Base-by-base conservation (phyloP, 2,113 vertebrate species). In the Gavia stellata region DNA sequence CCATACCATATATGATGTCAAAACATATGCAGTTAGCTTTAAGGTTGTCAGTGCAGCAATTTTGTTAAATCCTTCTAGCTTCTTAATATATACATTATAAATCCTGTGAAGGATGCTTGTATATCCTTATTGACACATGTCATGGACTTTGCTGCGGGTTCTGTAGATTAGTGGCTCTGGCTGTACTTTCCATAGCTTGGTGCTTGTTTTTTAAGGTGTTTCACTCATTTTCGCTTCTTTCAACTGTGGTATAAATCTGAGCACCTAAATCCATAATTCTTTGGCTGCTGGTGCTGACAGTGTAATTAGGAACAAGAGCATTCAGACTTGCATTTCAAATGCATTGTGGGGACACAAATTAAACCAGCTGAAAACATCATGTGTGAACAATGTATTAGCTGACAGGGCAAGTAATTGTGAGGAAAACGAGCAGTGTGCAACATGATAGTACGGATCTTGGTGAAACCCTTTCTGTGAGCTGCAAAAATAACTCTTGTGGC, bases 41-140 rank as follows among this genome's bases (percentile, higher is more conserved):
- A 77, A 92, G 87, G 71, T 73, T 98, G 97, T 98, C 91, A 95
- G 88, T 95, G 65, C 56, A 80, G 70, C 81, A 86, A 83, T 94
- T 97, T 95, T 45, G 45, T 90, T 97, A 96, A 98, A 96, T 96
- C 94, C 84, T 68, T 73, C 95, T 95, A 93, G 86, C 91, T 95
- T 91, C 96, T 97, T 97, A 96, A 94, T 66, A 79, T 91, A 97
- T 58, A 97, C 96, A 96, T 81, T 93, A 84, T 95, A 93, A 97
- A 97, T 97, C 93, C 94, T 21, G 19, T 20, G 90, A 88, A 94
- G 86, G 92, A 90, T 56, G 67, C 47, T 93, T 81, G 86, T 92
- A 70, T 89, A 90, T 95, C 81, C 78, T 82, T 95, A 81, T 89
- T 94, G 95, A 96, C 96, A 97, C 59, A 10, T 81, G 93, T 96